Percentiles rank a stretch among this genome's conserved stretches.
These are phyloP conservation scores for Nyctibius bracteatus DNA, from an alignment of 2,113 vertebrate genomes.

Conservation along the genomic window DNA sequence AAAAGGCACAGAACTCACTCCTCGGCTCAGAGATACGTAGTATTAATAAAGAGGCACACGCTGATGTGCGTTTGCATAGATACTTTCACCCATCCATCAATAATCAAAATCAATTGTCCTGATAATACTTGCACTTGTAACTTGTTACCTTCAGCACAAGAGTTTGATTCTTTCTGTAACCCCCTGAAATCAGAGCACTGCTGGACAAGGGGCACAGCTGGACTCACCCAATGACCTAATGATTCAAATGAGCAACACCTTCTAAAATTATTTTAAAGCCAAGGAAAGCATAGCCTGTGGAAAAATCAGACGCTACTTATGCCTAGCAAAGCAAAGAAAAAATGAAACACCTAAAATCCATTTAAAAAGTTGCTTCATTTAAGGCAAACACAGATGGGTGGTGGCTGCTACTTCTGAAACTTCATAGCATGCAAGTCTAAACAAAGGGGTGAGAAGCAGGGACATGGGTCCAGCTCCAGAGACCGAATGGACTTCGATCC, in stretches of 20 bases:
- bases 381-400: neutral
- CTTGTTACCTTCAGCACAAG: neutral
- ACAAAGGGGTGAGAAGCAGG: neutral
- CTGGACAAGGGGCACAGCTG: neutral
- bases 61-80: neutral
- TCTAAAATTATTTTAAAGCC: neutral
- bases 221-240: neutral
- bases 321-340: neutral
- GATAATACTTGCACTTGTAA: neutral
- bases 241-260: neutral
- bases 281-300: neutral
- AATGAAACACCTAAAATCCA: neutral
- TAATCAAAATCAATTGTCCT: neutral
- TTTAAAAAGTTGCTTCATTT: neutral
- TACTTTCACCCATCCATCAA: neutral
- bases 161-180: neutral
- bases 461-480: neutral
- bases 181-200: neutral
- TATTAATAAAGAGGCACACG: accelerated
- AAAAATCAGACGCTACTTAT: neutral
- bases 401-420: neutral
- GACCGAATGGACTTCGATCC: neutral
- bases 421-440: neutral
- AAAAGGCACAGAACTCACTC: neutral
- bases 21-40: accelerated